Evolutionary conservation across 2,113 vertebrate species (phyloP).

Genomic region (Rhinogobius similis): DNA sequence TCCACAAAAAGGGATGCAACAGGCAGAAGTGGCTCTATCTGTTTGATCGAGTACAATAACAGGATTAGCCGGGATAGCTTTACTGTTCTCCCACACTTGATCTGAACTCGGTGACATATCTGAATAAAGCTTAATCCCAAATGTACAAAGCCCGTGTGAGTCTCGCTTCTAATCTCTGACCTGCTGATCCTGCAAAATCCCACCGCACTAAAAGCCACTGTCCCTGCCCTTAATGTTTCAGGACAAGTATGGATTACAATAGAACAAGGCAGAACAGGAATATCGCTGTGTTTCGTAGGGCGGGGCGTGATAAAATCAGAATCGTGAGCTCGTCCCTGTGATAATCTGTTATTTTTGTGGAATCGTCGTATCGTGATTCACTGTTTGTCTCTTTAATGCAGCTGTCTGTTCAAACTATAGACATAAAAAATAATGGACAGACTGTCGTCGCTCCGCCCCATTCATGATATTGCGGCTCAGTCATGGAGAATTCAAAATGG

Average conservation of each 20-base stretch:
- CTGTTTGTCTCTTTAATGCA: too few species aligned
- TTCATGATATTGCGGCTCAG: too few species aligned
- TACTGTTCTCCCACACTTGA: constrained; percentile 3
- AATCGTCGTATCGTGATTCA: too few species aligned
- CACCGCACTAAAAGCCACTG: constrained; percentile 36
- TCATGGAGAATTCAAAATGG: too few species aligned
- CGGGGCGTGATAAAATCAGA: too few species aligned
- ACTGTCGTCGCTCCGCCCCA: too few species aligned
- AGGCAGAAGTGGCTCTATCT: neutral
- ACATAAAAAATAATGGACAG: too few species aligned
- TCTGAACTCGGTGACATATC: constrained; percentile 16
- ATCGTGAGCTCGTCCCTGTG: too few species aligned
- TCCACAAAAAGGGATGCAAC: too few species aligned
- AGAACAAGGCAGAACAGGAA: neutral
- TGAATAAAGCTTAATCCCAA: constrained; percentile 48
- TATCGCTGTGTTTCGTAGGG: neutral
- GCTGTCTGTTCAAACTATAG: too few species aligned
- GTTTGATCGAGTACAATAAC: neutral
- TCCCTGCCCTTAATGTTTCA: neutral
- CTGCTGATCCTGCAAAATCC: constrained; percentile 33
- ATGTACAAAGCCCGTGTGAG: constrained; percentile 39
- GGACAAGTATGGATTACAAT: neutral
- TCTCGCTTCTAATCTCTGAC: constrained; percentile 52
- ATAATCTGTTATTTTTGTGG: too few species aligned
- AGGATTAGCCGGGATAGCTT: neutral